Conservation (phyloP, 2,797 vertebrate species). For the Thunnus albacares region DNA sequence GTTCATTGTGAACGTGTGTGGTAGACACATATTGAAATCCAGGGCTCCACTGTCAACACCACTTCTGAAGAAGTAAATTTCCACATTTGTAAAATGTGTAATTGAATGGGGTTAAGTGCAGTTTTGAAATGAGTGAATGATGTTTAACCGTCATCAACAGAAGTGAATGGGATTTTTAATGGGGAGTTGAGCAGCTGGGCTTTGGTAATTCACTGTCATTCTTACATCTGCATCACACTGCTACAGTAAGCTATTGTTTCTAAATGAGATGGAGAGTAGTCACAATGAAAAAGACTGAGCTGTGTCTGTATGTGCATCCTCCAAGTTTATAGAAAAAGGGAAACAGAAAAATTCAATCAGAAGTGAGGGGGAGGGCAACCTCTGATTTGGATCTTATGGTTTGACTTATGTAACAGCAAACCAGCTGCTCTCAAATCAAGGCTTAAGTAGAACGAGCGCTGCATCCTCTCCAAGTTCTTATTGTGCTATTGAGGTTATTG, state of each 20-base stretch:
- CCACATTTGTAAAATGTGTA: slow-evolving; percentile 44
- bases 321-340: slow-evolving; percentile 19
- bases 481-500: slow-evolving; percentile 64
- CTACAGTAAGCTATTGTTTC: slow-evolving; percentile 19
- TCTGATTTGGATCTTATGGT: slow-evolving; percentile 39
- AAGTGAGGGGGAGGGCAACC: slow-evolving; percentile 32
- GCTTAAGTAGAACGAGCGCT: slow-evolving; percentile 8
- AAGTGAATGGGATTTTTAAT: slow-evolving; percentile 32
- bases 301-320: slow-evolving; percentile 16
- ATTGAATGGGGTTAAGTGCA: slow-evolving; percentile 42
- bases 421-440: slow-evolving; percentile 42
- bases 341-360: slow-evolving; percentile 34
- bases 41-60: slow-evolving; percentile 30
- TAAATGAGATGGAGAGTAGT: slow-evolving; percentile 38
- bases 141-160: slow-evolving; percentile 35
- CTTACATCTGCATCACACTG: slow-evolving; percentile 24
- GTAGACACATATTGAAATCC: slow-evolving; percentile 1
- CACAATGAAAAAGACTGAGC: slow-evolving; percentile 30
- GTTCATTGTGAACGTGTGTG: slow-evolving; percentile 10
- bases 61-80: slow-evolving; percentile 41
- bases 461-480: slow-evolving; percentile 49
- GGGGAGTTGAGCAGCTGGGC: slow-evolving; percentile 43
- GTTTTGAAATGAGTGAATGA: slow-evolving; percentile 36
- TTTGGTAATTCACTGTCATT: slow-evolving; percentile 29
- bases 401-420: slow-evolving; percentile 52